phyloP scores from a whole-genome alignment of 2,113 vertebrate genomes.

The Tamias sibiricus region DNA sequence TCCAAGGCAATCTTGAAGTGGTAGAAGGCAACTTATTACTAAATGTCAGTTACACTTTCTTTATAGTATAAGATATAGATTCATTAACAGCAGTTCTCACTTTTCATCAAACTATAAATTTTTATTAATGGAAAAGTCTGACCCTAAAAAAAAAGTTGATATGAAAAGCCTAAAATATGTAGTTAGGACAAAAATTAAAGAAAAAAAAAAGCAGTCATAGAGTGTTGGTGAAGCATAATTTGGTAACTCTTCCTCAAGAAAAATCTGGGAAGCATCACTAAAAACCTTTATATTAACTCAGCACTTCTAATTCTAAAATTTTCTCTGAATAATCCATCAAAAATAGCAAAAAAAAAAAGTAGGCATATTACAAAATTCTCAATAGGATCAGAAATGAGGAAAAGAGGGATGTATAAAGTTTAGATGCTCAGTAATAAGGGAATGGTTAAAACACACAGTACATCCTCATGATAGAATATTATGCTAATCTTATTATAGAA shows the following conservation, averaged over 20 bases:
- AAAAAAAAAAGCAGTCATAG: not conserved
- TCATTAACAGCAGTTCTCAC: not conserved
- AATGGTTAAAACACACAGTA: not conserved
- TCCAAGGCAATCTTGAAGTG: not conserved
- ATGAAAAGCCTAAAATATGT: not conserved
- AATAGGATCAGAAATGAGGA: not conserved
- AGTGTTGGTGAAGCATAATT: not conserved
- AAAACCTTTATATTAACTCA: not conserved
- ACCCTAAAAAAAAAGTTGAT: not conserved
- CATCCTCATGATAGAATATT: not conserved
- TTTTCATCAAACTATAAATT: conserved; percentile 1
- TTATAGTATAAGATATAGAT: not conserved
- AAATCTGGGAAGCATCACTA: not conserved
- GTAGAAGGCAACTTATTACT: not conserved
- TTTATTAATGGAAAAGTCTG: not conserved
- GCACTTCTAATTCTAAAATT: not conserved
- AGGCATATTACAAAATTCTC: not conserved
- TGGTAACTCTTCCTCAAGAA: not conserved
- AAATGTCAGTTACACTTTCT: not conserved
- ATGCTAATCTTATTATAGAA: not conserved
- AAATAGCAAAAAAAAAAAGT: not conserved
- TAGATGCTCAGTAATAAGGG: not conserved
- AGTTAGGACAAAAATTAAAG: not conserved
- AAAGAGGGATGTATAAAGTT: not conserved
- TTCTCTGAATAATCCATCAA: not conserved